A percentile compares a stretch with the other conserved stretches of the same genome.
These are phyloP conservation scores for Seriola dumerili DNA, from an alignment of 2,113 vertebrate genomes.

Conservation along the genomic window DNA sequence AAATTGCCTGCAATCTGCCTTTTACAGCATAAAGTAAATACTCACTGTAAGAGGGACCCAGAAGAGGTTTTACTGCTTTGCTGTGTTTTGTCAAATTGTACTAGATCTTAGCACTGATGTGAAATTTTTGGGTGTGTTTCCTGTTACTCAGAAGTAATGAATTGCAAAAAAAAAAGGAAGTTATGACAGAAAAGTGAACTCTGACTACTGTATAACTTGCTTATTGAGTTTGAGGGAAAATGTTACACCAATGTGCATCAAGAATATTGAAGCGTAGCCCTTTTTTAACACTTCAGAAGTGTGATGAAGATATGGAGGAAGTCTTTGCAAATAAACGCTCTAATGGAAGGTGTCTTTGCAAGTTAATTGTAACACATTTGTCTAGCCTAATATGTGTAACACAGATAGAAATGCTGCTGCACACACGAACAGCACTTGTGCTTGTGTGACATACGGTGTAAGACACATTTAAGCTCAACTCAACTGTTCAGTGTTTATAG, in stretches of 20 bases:
- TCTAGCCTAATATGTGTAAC: too few species aligned
- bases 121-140: constrained; percentile 69
- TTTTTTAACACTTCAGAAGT: not conserved
- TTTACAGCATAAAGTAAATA: constrained; percentile 10
- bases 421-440: too few species aligned
- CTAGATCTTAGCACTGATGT: not conserved
- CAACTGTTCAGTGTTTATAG: not conserved
- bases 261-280: not conserved
- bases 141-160: constrained; percentile 54
- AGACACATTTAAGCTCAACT: too few species aligned
- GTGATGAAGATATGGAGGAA: too few species aligned
- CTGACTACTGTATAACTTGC: not conserved
- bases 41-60: constrained; percentile 42
- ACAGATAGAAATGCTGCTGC: too few species aligned
- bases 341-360: too few species aligned
- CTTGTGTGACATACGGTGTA: too few species aligned
- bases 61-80: not conserved
- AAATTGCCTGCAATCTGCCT: not conserved
- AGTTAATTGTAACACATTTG: too few species aligned
- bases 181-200: not conserved
- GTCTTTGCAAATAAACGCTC: too few species aligned
- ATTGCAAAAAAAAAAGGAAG: constrained; percentile 55
- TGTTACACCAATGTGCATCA: not conserved
- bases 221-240: not conserved
- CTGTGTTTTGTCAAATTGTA: not conserved